These are phyloP conservation scores for Heliconius ismenius DNA, from an alignment of 2,888 invertebrate genomes.

Conservation along the genomic window DNA sequence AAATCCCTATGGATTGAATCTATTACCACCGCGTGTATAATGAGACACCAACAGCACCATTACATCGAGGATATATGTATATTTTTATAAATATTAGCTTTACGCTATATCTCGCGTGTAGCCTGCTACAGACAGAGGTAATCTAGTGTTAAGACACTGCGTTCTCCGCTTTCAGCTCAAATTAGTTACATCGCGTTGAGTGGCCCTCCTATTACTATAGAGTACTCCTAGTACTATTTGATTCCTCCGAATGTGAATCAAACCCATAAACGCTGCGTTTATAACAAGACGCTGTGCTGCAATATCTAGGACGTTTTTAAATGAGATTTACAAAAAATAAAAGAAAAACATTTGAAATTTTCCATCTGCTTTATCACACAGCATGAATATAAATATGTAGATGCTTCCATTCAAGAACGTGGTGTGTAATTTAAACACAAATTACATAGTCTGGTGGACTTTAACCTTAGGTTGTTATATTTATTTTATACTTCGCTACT, in stretches of 20 bases:
- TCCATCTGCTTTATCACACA: not conserved
- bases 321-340: not conserved
- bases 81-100: not conserved
- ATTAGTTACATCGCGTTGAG: too few species aligned
- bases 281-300: not conserved
- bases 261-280: not conserved
- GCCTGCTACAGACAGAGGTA: not conserved
- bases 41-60: too few species aligned
- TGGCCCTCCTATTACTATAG: too few species aligned
- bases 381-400: not conserved
- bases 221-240: too few species aligned
- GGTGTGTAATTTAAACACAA: constrained; percentile 1
- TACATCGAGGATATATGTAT: too few species aligned
- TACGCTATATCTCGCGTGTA: not conserved
- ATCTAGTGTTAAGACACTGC: not conserved
- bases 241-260: not conserved
- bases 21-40: too few species aligned
- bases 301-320: not conserved
- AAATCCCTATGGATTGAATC: too few species aligned
- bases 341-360: not conserved
- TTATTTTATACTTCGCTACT: not conserved
- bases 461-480: not conserved
- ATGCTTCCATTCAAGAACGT: constrained; percentile 4
- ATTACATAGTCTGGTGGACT: constrained; percentile 1
- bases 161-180: not conserved